phyloP scores from a whole-genome alignment of 2,113 vertebrate species.

The Balaeniceps rex region DNA sequence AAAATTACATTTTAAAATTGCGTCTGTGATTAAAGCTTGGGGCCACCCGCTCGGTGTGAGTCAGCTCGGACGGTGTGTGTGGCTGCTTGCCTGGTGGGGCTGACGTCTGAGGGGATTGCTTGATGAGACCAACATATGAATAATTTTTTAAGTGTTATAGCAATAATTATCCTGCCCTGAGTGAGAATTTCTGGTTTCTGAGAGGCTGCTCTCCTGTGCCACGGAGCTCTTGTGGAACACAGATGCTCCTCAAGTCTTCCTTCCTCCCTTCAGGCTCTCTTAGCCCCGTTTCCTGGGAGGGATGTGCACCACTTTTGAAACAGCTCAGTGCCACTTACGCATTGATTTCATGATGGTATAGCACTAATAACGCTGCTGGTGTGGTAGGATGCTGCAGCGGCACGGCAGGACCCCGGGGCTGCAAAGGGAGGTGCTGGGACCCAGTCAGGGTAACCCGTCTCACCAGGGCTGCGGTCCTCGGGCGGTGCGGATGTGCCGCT shows the following conservation, averaged over 20 bases:
- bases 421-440: no score
- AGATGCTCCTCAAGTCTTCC: not conserved
- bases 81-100: not conserved
- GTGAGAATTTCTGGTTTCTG: not conserved
- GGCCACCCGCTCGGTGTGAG: not conserved
- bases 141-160: not conserved
- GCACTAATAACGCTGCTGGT: accelerated
- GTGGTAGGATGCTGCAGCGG: not conserved
- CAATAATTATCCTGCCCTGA: not conserved
- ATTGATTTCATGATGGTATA: not conserved
- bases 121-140: not conserved
- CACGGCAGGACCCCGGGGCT: not conserved
- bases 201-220: no score
- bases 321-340: not conserved
- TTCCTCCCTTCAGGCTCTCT: not conserved
- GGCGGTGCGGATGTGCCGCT: accelerated
- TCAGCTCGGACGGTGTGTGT: not conserved
- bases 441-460: not conserved
- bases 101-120: not conserved
- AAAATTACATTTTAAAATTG: not conserved
- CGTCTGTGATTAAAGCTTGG: not conserved
- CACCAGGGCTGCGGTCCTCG: accelerated
- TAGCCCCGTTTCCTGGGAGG: not conserved
- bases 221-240: not conserved
- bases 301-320: no score